phyloP scores from a whole-genome alignment of 2,888 invertebrate species.

The Tenthredo notha region DNA sequence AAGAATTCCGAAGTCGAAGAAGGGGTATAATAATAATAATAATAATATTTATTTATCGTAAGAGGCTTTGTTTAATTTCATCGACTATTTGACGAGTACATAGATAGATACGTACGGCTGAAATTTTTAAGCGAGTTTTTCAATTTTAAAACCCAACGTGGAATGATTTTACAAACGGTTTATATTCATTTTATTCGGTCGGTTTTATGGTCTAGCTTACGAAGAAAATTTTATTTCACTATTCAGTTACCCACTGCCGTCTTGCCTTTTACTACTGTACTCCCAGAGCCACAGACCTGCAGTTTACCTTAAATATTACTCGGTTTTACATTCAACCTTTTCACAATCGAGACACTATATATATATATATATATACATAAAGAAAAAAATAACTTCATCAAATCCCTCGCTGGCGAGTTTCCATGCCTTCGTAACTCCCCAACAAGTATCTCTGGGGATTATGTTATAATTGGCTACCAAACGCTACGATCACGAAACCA shows the following conservation, averaged over 20 bases:
- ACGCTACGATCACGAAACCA: constrained; percentile 7
- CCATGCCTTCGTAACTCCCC: not conserved
- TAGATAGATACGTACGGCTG: not conserved
- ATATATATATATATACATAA: not conserved
- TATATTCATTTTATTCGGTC: not conserved
- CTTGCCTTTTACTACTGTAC: not conserved
- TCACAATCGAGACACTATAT: not conserved
- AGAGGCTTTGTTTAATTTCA: not conserved
- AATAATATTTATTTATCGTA: not conserved
- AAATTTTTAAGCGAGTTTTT: not conserved
- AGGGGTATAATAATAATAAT: not conserved
- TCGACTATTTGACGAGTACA: not conserved
- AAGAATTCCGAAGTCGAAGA: not conserved
- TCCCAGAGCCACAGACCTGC: not conserved
- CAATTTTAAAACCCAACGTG: not conserved
- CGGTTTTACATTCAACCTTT: constrained; percentile 23
- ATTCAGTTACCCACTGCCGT: constrained; percentile 3
- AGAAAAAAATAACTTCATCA: not conserved
- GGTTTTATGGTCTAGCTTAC: constrained; percentile 2
- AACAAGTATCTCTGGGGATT: not conserved
- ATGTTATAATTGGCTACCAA: not conserved
- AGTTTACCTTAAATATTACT: constrained; percentile 23
- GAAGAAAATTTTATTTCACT: not conserved
- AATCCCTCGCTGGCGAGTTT: not conserved
- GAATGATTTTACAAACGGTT: not conserved